Evolutionary conservation across 2,797 vertebrate species (phyloP), one percentile per base, ranked within the genome.

Genomic region (Acanthopagrus latus): DNA sequence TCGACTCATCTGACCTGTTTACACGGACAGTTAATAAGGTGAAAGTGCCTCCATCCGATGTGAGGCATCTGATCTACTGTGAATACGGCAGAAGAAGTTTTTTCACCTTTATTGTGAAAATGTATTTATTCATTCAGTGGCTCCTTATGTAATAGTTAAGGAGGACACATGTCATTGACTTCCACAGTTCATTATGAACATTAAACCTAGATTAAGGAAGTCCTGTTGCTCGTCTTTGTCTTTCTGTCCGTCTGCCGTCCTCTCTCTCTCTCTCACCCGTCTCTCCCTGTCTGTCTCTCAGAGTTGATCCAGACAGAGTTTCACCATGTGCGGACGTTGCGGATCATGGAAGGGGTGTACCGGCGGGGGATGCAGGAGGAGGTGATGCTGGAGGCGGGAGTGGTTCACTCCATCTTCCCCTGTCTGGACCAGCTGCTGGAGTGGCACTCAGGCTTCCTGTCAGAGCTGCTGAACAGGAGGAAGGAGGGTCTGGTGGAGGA

Each of bases 261-360:
- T 11, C 17, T 23, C 27, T 47, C 13, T 21, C 23, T 29, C 3
- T 27, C 38, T n/a, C 5, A 8, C 2, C 44, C 10, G 29, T 33
- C 21, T 11, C 11, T 48, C 17, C 27, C 11, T 16, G 4, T 43
- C 13, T 23, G 2, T 52, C 7, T 51, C 33, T 59, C 78, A 99
- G 98, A 99, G 92, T 86, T 99, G 57, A 98, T 99, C 85, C 98
- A 98, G 95, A 99, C 97, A 0, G 98, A 99, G 92, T 93, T 98
- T 46, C 97, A 98, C 85, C 98, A 99, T 0, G 96, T 99, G 3
- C 95, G 96, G 43, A 99, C 98, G 0, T 82, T 99, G 88, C 94
- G 96, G 85, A 98, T 99, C 90, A 98, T 99, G 97, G 97, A 96
- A 41, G 93, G 95, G 0, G 94, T 99, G 65, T 98, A 97, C 90